These are phyloP conservation scores for Armadillidium nasatum DNA, from an alignment of 1,140 invertebrate genomes.

Conservation along the genomic window DNA sequence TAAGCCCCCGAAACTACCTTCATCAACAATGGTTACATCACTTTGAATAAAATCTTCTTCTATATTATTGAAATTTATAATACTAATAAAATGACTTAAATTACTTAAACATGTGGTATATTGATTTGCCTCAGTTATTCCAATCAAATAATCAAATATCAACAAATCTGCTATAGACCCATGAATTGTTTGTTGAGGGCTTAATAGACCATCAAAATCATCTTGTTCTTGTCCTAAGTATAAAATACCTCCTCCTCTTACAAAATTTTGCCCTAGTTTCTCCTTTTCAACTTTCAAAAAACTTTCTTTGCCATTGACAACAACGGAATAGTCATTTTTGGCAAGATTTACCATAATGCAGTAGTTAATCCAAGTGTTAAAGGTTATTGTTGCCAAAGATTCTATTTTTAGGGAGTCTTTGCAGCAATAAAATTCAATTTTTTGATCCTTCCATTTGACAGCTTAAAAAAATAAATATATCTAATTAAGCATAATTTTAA, in stretches of 20 bases:
- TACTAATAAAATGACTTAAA: background rate
- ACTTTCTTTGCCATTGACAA: background rate
- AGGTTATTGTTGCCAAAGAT: background rate
- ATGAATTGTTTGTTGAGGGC: background rate
- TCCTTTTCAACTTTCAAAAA: background rate
- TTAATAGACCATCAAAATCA: constrained; percentile 14
- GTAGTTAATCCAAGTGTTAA: background rate
- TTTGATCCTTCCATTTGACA: background rate
- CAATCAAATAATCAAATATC: background rate
- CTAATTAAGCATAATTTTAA: no score
- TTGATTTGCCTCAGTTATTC: background rate
- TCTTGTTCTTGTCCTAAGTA: constrained; percentile 28
- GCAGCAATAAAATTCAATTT: background rate
- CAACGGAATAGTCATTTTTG: background rate
- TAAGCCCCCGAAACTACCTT: no score
- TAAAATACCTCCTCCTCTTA: constrained; percentile 17
- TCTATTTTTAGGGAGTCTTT: background rate
- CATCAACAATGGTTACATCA: background rate
- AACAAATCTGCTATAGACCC: background rate
- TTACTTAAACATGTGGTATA: background rate
- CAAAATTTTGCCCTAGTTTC: background rate
- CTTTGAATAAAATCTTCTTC: background rate
- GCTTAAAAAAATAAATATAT: no score
- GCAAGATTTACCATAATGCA: background rate
- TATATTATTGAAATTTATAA: background rate